Percentiles rank a stretch among this genome's conserved stretches.
phyloP scores from a whole-genome alignment of 2,797 vertebrate species.

The Neostethus bicornis region DNA sequence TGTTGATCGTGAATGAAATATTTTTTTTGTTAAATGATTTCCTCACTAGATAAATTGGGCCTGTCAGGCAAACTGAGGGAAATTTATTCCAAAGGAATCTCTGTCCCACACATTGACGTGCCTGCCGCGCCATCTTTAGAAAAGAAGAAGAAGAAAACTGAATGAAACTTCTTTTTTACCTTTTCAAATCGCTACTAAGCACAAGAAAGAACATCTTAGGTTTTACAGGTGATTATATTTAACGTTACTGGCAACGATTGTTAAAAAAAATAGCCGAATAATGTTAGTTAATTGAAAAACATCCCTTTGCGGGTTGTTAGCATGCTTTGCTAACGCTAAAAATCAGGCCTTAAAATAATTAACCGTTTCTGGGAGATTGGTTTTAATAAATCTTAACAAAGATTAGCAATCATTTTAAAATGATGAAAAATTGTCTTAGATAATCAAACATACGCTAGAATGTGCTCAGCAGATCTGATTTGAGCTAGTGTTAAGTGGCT shows the following conservation, averaged over 20 bases:
- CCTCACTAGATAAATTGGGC: too few species aligned
- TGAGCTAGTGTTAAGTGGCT: background rate
- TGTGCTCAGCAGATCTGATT: background rate
- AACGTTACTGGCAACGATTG: fast-evolving
- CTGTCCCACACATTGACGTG: conserved; percentile 69
- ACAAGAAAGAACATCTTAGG: conserved; percentile 28
- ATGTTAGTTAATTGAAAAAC: background rate
- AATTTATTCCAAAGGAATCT: too few species aligned
- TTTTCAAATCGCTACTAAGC: conserved; percentile 15
- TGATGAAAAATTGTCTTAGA: too few species aligned
- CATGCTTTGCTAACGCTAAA: conserved; percentile 63
- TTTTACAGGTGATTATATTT: conserved; percentile 36
- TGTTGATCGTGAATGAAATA: too few species aligned
- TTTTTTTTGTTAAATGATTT: too few species aligned
- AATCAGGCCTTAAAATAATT: conserved; percentile 39
- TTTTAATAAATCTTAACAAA: background rate
- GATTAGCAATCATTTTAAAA: background rate
- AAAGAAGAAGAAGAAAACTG: conserved; percentile 61
- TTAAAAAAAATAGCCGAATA: too few species aligned
- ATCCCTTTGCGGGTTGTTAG: conserved; percentile 4
- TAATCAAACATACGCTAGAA: background rate
- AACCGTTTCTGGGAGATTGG: background rate
- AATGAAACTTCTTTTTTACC: conserved; percentile 63
- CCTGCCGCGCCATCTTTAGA: conserved; percentile 80
- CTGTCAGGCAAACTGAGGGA: too few species aligned